phyloP scores from a whole-genome alignment of 2,113 vertebrate species.

The Oenanthe oenanthe region DNA sequence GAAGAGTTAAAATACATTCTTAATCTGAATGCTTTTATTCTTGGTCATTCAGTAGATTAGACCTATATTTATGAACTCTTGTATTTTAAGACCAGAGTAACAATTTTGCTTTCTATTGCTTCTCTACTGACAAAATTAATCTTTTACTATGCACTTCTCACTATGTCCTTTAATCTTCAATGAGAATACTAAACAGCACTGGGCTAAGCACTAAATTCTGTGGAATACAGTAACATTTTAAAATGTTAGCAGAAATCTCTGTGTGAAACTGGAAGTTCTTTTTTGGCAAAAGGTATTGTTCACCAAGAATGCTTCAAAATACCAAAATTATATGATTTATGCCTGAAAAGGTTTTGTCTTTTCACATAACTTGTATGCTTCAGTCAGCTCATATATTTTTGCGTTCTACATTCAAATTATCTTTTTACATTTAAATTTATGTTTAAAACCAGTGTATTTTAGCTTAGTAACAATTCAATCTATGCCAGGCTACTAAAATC shows the following conservation, averaged over 20 bases:
- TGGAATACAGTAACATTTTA: not conserved
- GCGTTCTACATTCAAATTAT: not conserved
- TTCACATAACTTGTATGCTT: not conserved
- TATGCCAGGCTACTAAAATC: not conserved
- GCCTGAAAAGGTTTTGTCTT: not conserved
- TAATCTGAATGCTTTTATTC: not conserved
- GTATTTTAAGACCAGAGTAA: not conserved
- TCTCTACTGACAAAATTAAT: not conserved
- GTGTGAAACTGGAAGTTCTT: not conserved
- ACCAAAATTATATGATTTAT: not conserved
- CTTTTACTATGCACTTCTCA: not conserved
- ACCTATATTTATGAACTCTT: not conserved
- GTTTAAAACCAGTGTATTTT: not conserved
- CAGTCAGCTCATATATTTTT: not conserved
- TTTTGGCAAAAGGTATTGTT: not conserved
- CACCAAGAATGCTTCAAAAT: not conserved
- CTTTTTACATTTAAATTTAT: not conserved
- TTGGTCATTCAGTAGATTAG: not conserved
- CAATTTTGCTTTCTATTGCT: not conserved
- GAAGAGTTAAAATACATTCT: not conserved
- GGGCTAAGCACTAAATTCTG: not conserved
- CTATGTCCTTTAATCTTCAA: not conserved
- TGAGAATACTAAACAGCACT: not conserved
- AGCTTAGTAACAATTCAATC: not conserved
- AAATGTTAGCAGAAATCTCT: not conserved